Evolutionary conservation across 2,113 vertebrate genomes (phyloP).

Genomic region (Tichodroma muraria): DNA sequence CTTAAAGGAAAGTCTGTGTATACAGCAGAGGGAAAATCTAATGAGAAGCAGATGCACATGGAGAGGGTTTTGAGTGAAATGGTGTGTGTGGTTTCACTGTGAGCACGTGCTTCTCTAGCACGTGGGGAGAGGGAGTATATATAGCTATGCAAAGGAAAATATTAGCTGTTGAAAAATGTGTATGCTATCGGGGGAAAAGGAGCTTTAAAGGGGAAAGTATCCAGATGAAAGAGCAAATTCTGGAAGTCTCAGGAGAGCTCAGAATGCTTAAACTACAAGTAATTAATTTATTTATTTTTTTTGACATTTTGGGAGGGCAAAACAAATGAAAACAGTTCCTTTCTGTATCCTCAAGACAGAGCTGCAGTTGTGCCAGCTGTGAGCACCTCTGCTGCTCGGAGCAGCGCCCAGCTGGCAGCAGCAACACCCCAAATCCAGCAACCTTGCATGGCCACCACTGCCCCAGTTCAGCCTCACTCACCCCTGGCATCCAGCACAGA

Average conservation of each 20-base stretch:
- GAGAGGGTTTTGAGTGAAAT: conserved; percentile 17
- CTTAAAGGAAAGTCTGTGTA: conserved; percentile 54
- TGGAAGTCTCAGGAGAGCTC: background rate
- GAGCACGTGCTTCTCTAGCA: background rate
- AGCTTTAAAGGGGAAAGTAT: background rate
- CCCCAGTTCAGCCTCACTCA: background rate
- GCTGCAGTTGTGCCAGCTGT: background rate
- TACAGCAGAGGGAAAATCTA: conserved; percentile 51
- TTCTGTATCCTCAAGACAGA: background rate
- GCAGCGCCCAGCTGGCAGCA: background rate
- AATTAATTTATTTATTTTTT: background rate
- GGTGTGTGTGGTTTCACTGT: conserved; percentile 35
- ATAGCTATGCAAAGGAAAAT: conserved; percentile 42
- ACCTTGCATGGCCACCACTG: background rate
- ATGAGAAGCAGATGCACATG: conserved; percentile 57
- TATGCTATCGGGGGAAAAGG: background rate
- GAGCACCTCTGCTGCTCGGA: background rate
- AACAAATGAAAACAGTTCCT: background rate
- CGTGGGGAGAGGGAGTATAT: background rate
- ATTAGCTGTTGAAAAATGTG: conserved; percentile 29
- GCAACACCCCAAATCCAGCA: background rate
- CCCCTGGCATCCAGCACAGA: background rate
- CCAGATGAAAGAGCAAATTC: conserved; percentile 20
- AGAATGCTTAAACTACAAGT: background rate
- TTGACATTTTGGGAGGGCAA: background rate